A percentile compares a stretch with the other conserved stretches of the same genome.
phyloP scores from a whole-genome alignment of 2,888 invertebrate species.

The Graphium colonna region DNA sequence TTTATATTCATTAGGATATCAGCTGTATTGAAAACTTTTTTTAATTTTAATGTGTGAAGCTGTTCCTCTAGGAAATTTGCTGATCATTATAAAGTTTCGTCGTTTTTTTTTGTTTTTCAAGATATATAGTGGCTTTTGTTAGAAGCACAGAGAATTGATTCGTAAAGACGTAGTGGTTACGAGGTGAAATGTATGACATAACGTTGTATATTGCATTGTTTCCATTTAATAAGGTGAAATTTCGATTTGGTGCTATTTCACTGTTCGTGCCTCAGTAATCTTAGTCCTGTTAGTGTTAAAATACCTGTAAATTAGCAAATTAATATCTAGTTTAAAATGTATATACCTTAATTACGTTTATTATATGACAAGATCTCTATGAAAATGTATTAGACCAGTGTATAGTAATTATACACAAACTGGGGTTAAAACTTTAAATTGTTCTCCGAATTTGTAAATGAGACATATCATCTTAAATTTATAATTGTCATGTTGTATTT shows the following conservation, averaged over 20 bases:
- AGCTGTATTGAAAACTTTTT: too few relatives aligned
- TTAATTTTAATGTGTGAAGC: too few relatives aligned
- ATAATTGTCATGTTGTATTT: background rate
- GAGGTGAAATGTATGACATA: too few relatives aligned
- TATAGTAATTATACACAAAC: background rate
- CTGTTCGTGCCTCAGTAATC: slow-evolving; percentile 71
- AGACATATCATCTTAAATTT: background rate
- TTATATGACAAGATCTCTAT: slow-evolving; percentile 21
- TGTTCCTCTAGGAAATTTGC: too few relatives aligned
- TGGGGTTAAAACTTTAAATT: slow-evolving; percentile 5
- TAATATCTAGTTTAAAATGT: slow-evolving; percentile 16
- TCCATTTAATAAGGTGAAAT: slow-evolving; percentile 35
- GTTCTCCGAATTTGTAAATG: slow-evolving; percentile 21
- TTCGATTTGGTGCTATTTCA: slow-evolving; percentile 65
- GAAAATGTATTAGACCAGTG: background rate
- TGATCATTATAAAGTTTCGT: too few relatives aligned
- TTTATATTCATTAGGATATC: too few relatives aligned
- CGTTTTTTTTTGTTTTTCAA: too few relatives aligned
- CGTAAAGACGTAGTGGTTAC: too few relatives aligned
- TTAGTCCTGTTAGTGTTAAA: slow-evolving; percentile 39
- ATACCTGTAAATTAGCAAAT: slow-evolving; percentile 32
- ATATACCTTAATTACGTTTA: slow-evolving; percentile 20
- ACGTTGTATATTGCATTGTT: slow-evolving; percentile 1
- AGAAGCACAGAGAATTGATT: background rate
- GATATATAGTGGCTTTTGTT: background rate